A percentile compares a stretch with the other conserved stretches of the same genome.
Conservation (phyloP, 2,888 invertebrate species). For the Pycnomerus fuliginosus region DNA sequence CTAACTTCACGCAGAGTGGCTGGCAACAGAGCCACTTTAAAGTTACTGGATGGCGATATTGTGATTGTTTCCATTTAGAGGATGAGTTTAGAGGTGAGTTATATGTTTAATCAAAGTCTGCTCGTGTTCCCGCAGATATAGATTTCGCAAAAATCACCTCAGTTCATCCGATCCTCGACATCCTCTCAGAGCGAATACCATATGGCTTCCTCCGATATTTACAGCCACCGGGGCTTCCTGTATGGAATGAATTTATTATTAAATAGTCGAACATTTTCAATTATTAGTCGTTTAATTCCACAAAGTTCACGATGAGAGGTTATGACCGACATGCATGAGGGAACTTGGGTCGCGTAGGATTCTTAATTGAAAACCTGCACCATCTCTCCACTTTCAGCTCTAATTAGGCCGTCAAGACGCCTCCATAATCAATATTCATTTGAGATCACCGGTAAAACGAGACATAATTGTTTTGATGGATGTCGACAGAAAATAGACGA, state of each 20-base stretch:
- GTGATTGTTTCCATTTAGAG: too few species aligned
- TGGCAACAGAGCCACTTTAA: too few species aligned
- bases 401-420: constrained; percentile 11
- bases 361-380: constrained; percentile 9
- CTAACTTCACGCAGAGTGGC: too few species aligned
- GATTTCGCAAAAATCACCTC: constrained; percentile 7
- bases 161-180: constrained; percentile 12
- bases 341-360: constrained; percentile 4
- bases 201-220: constrained; percentile 16
- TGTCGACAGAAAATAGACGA: constrained; percentile 8
- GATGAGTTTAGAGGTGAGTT: too few species aligned
- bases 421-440: constrained; percentile 16
- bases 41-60: too few species aligned
- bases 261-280: constrained; percentile 7
- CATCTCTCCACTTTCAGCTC: constrained; percentile 8
- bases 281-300: constrained; percentile 11
- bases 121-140: neutral
- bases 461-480: constrained; percentile 14
- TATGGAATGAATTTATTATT: constrained; percentile 6
- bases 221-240: constrained; percentile 11
- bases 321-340: constrained; percentile 7
- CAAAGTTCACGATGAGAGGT: constrained; percentile 5
- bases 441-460: constrained; percentile 8
- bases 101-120: too few species aligned
- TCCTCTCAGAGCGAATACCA: constrained; percentile 13